Base-by-base conservation (phyloP, 2,797 vertebrate species). In the Menidia menidia region DNA sequence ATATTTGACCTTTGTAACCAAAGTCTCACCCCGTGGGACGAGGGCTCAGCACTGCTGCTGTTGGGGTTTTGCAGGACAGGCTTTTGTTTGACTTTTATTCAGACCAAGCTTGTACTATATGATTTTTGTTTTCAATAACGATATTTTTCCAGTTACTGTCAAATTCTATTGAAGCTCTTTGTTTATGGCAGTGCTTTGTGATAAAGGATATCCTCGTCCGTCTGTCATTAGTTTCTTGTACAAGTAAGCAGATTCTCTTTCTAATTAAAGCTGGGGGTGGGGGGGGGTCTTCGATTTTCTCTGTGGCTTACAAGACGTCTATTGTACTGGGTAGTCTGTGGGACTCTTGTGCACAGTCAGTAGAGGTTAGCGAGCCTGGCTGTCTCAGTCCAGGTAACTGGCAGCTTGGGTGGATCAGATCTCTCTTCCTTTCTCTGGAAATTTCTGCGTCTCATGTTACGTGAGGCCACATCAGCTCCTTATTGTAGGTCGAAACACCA, bases 161-260 rank as follows among this genome's bases (percentile, higher is more conserved):
- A 57, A 64, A 43, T 75, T 59, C 15, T 52, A 48, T 44, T 42
- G 64, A 82, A 77, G 73, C 47, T 18, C 43, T 48, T 51, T 69
- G 16, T 19, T 63, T 52, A 16, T 43, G 53, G 47, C 54, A 45
- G 18, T 48, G 31, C 54, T 12, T 19, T 42, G 52, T 41, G 32
- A 50, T 79, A 13, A 68, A 77, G 57, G 66, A 75, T 48, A 64
- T 64, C 39, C 57, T 50, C 31, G 80, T 64, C 53, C 43, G 9
- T 56, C 60, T 67, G 69, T 72, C 68, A 61, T 80, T 80, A 76
- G 59, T 52, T 64, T 85, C 68, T 81, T 51, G 35, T 73, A 64
- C 66, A 78, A 89, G 59, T 90, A 84, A 83, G 82, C 89, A 88
- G 81, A 76, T 87, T 85, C 53, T 66, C 41, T 52, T 45, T 66